Base-by-base conservation (phyloP, 1,140 invertebrate species). In the Batillaria attramentaria region DNA sequence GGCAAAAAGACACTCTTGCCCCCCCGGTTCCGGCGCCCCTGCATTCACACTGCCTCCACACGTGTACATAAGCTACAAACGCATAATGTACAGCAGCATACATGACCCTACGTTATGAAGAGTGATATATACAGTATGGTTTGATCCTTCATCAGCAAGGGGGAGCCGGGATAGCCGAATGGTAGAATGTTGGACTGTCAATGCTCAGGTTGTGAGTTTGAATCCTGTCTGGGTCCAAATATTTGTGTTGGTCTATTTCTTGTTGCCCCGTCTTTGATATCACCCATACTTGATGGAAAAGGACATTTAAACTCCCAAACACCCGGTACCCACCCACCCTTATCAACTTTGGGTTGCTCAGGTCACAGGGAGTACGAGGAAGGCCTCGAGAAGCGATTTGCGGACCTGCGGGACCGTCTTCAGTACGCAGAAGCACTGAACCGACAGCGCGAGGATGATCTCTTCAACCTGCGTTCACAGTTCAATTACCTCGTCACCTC, bases 381-480 rank as follows among this genome's bases (percentile, higher is more conserved):
- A 84, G 89, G 93, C 78, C 89, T 95, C 84, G 93, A 94, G 66
- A 93, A 94, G 87, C 91, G 93, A 70, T 89, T 95, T 81, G 94
- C 94, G 35, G 94, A 95, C 80, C 92, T 95, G 83, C 94, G 94
- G 77, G 93, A 94, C 68, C 92, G 94, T 37, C 87, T 95, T n/a
- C n/a, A 95, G 83, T 94, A 94, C 84, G 90, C 95, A 35, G 94
- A 95, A 84, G 93, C 94, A 10, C 92, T 95, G 88, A 95, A 95
- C 87, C 90, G 93, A 20, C 93, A 94, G 0, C 87, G 94, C 5
- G 93, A 95, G 84, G 94, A 94, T 87, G 95, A 95, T 85, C 92
- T 96, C 1, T 92, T 93, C 33, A 89, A 93, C 43, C 87, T 95
- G 18, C 92, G 93, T 13, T 93, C 93, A 80, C 93, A 94, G 84